Percentiles rank a stretch among this genome's conserved stretches.
phyloP scores from a whole-genome alignment of 2,113 vertebrate genomes.

The Sturnus vulgaris region DNA sequence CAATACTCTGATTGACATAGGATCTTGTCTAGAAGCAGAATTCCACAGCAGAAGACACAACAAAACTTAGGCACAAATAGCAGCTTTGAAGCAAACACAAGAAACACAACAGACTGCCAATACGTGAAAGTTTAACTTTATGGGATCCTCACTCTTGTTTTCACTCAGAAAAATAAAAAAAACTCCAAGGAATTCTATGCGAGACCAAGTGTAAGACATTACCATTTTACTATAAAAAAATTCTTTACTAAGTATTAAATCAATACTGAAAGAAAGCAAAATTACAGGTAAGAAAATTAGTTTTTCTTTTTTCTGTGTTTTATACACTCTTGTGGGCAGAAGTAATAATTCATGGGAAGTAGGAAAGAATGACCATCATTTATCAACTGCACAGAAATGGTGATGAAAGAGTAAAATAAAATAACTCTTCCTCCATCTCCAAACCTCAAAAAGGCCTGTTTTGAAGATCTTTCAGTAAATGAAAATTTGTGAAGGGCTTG shows the following conservation, averaged over 20 bases:
- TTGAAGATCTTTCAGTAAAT: background rate
- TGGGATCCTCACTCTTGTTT: background rate
- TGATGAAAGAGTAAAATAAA: background rate
- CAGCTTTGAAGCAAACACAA: background rate
- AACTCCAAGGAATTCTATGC: background rate
- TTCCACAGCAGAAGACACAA: background rate
- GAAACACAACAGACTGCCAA: background rate
- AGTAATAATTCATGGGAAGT: conserved; percentile 1
- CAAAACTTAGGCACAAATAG: background rate
- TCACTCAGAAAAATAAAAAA: background rate
- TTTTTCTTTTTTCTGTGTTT: background rate
- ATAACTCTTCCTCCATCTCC: background rate
- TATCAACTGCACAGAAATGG: background rate
- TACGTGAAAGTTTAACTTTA: background rate
- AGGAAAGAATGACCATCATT: background rate
- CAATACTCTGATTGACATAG: background rate
- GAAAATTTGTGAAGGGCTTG: background rate
- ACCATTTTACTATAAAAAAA: background rate
- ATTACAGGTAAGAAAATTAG: background rate
- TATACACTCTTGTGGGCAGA: background rate
- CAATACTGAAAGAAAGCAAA: background rate
- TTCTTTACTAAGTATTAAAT: background rate
- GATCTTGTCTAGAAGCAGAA: background rate
- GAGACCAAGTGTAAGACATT: background rate
- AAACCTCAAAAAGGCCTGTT: background rate